Conservation (phyloP, 2,113 vertebrate species). For the Chaenogobius annularis region DNA sequence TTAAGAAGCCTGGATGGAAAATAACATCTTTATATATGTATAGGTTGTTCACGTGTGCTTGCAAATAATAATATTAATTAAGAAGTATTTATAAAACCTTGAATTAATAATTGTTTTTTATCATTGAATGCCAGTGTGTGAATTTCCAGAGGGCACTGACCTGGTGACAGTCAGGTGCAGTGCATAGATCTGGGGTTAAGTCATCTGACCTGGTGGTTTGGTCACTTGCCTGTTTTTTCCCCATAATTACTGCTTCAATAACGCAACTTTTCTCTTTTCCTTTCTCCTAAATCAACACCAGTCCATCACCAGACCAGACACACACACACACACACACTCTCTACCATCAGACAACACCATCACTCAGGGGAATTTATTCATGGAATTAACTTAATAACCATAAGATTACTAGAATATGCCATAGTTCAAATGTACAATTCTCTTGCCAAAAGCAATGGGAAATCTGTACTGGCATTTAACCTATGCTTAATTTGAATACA, state of each 20-base stretch:
- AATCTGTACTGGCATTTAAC: neutral
- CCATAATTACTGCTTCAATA: conserved; percentile 73
- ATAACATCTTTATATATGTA: neutral
- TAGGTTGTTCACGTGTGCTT: neutral
- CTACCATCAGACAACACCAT: conserved; percentile 19
- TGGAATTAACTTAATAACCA: neutral
- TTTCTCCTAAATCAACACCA: conserved; percentile 49
- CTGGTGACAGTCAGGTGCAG: conserved; percentile 66
- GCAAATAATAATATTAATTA: neutral
- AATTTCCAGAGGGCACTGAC: conserved; percentile 63
- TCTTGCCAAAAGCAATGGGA: neutral
- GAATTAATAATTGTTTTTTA: neutral
- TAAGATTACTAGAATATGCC: neutral
- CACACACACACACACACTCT: conserved; percentile 25
- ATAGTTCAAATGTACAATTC: neutral
- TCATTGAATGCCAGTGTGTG: conserved; percentile 38
- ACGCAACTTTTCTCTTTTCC: conserved; percentile 61
- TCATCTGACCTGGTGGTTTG: conserved; percentile 71
- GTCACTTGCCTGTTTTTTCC: conserved; percentile 52
- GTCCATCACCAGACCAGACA: conserved; percentile 21
- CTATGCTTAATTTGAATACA: neutral
- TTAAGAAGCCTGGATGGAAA: neutral
- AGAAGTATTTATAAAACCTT: conserved; percentile 11
- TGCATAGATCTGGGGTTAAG: conserved; percentile 82
- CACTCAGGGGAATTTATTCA: neutral